phyloP scores from a whole-genome alignment of 2,888 invertebrate genomes.

The Megamerina dolium region DNA sequence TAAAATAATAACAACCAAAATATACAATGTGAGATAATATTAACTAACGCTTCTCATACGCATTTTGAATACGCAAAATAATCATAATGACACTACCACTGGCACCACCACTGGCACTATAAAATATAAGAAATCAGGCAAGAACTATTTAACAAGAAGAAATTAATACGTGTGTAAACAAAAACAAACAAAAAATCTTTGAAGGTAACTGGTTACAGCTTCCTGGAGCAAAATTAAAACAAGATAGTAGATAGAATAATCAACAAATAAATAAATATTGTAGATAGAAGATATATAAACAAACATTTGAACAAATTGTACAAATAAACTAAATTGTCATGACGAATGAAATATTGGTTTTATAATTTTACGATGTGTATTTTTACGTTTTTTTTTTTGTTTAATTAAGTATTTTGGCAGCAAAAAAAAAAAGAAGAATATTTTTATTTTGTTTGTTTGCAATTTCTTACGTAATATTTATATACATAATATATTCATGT shows the following conservation, averaged over 20 bases:
- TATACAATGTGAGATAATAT: too few relatives aligned
- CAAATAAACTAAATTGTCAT: conserved; percentile 5
- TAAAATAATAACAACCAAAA: too few relatives aligned
- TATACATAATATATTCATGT: conserved; percentile 12
- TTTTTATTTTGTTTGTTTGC: too few relatives aligned
- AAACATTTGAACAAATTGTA: not conserved
- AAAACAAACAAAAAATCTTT: too few relatives aligned
- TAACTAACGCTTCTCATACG: too few relatives aligned
- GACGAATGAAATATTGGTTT: conserved; percentile 9
- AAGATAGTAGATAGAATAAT: not conserved
- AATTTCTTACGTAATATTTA: conserved; percentile 12
- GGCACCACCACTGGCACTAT: too few relatives aligned
- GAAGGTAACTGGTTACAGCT: conserved; percentile 11
- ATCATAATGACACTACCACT: too few relatives aligned
- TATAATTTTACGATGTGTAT: too few relatives aligned
- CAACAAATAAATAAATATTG: not conserved
- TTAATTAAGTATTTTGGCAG: not conserved
- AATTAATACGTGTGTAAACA: conserved; percentile 9
- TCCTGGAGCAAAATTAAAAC: conserved; percentile 10
- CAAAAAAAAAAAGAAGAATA: too few relatives aligned
- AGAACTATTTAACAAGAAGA: too few relatives aligned
- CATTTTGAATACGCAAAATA: too few relatives aligned
- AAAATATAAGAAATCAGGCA: too few relatives aligned
- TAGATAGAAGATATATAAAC: not conserved
- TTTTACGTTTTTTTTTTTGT: not conserved